A percentile compares a stretch with the other conserved stretches of the same genome.
These are phyloP conservation scores for Plutomurus gul DNA, from an alignment of 1,140 invertebrate species.

Conservation along the genomic window DNA sequence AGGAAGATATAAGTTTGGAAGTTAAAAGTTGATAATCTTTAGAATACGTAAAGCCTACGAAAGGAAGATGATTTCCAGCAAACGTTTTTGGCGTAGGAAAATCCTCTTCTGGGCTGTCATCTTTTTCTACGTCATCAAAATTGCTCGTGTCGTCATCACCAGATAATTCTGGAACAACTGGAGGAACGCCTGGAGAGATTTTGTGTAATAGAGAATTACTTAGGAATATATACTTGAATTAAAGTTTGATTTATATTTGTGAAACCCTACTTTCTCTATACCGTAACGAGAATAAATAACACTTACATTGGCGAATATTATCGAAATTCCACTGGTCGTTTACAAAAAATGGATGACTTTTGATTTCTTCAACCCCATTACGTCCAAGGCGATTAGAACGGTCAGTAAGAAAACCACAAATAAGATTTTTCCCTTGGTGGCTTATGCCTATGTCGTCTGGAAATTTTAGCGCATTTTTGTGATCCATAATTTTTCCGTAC, in stretches of 20 bases:
- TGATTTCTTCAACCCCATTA: constrained; percentile 94
- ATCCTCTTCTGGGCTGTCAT: constrained; percentile 83
- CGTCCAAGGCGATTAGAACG: constrained; percentile 85
- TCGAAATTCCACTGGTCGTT: constrained; percentile 98
- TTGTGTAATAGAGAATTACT: no score
- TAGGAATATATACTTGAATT: no score
- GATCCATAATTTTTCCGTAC: constrained; percentile 99
- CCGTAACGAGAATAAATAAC: no score
- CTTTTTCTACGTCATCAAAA: constrained; percentile 96
- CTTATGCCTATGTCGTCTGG: constrained; percentile 93
- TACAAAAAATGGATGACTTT: constrained; percentile 90
- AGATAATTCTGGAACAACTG: constrained; percentile 91
- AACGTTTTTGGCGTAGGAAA: constrained; percentile 97
- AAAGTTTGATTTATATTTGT: no score
- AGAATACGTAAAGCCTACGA: constrained; percentile 98
- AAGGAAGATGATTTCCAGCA: constrained; percentile 96
- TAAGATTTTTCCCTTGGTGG: constrained; percentile 83
- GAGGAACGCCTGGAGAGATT: constrained; percentile 74
- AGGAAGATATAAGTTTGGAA: neutral
- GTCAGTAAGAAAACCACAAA: constrained; percentile 92
- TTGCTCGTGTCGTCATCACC: constrained; percentile 98
- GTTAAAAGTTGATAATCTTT: constrained; percentile 69
- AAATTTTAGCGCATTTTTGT: constrained; percentile 93
- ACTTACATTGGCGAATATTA: constrained; percentile 82
- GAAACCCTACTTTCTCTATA: no score